These are phyloP conservation scores for Microcebus murinus DNA, from an alignment of 2,113 vertebrate species.

Conservation along the genomic window DNA sequence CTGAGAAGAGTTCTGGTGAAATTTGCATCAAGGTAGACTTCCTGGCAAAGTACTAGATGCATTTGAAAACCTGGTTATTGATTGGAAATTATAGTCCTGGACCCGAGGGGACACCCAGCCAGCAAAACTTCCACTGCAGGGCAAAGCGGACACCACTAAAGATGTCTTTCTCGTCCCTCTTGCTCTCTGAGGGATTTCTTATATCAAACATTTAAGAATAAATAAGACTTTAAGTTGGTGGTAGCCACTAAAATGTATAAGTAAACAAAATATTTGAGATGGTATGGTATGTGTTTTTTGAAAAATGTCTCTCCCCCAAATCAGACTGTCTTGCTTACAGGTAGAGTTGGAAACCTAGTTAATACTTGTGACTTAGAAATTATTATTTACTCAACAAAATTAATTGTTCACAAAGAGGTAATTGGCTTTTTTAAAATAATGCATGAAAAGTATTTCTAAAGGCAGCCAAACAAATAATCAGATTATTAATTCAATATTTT, in stretches of 20 bases:
- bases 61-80: background rate
- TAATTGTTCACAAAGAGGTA: conserved; percentile 37
- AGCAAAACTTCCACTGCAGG: background rate
- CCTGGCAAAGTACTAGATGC: background rate
- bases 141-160: background rate
- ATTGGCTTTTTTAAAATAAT: background rate
- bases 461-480: conserved; percentile 52
- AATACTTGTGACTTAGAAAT: background rate
- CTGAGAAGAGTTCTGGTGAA: background rate
- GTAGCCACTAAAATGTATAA: background rate
- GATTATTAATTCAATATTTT: background rate
- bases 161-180: background rate
- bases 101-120: background rate
- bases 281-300: background rate
- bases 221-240: background rate
- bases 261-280: background rate
- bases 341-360: background rate
- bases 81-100: background rate
- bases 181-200: background rate
- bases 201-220: background rate
- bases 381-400: conserved; percentile 49
- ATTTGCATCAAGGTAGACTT: background rate
- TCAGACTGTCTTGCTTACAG: background rate
- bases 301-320: conserved; percentile 34
- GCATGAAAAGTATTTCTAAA: conserved; percentile 1